Conservation (phyloP, 2,888 invertebrate genomes). For the Drosophila atroscutellata region DNA sequence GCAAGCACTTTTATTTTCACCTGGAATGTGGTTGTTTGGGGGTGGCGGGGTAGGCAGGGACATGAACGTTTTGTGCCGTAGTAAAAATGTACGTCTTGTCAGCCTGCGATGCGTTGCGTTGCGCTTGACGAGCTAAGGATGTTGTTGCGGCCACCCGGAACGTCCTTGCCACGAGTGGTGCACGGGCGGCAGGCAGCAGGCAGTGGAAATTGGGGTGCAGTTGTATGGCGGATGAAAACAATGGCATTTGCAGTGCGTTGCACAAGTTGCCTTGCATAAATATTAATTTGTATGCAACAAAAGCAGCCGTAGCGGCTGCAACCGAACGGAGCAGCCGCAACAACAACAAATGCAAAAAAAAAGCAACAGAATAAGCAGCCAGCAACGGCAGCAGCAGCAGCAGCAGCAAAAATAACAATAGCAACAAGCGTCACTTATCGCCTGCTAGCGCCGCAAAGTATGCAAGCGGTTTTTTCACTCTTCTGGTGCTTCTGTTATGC, state of each 20-base stretch:
- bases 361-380: conserved; percentile 25
- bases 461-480: conserved; percentile 76
- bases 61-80: conserved; percentile 34
- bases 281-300: conserved; percentile 81
- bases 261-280: conserved; percentile 79
- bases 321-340: conserved; percentile 46
- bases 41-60: not conserved
- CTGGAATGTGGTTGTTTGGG: not conserved
- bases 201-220: not conserved
- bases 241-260: conserved; percentile 77
- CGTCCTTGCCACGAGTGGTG: conserved; percentile 60
- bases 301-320: conserved; percentile 49
- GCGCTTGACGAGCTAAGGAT: conserved; percentile 51
- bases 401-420: conserved; percentile 50
- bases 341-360: conserved; percentile 19
- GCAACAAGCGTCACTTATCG: conserved; percentile 73
- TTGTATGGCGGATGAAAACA: conserved; percentile 49
- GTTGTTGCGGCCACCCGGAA: conserved; percentile 48
- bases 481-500: conserved; percentile 40
- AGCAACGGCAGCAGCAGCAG: conserved; percentile 6
- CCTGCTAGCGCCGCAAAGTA: conserved; percentile 73
- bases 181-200: conserved; percentile 14
- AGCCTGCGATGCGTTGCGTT: conserved; percentile 34
- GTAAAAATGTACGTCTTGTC: conserved; percentile 56
- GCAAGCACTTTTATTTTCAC: conserved; percentile 37